phyloP scores from a whole-genome alignment of 2,797 vertebrate species.

The Sebastes trivittatus region DNA sequence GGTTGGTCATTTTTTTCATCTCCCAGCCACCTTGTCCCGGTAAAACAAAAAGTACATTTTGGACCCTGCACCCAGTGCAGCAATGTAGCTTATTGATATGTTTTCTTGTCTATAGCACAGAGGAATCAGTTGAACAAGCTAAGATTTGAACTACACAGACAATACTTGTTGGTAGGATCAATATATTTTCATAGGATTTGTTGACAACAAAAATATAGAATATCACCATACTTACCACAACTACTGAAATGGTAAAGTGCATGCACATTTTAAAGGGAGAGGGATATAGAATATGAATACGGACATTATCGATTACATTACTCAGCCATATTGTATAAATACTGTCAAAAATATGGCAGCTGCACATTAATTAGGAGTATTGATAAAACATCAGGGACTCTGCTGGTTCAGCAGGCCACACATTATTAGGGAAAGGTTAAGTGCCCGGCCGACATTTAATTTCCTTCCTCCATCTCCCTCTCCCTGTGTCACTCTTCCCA shows the following conservation, averaged over 20 bases:
- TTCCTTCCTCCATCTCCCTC: conserved; percentile 53
- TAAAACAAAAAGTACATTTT: background rate
- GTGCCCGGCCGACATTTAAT: conserved; percentile 76
- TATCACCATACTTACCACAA: background rate
- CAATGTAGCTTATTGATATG: background rate
- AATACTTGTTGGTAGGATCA: background rate
- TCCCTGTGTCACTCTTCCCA: conserved; percentile 14
- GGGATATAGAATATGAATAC: conserved; percentile 51
- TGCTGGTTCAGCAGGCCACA: conserved; percentile 81
- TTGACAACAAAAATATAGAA: background rate
- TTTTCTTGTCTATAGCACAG: background rate
- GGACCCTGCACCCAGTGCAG: background rate
- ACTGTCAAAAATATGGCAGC: conserved; percentile 75
- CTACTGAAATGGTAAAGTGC: conserved; percentile 1
- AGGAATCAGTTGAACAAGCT: background rate
- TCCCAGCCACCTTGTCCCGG: background rate
- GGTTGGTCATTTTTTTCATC: background rate
- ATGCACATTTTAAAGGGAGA: conserved; percentile 36
- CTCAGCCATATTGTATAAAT: conserved; percentile 71
- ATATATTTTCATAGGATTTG: background rate
- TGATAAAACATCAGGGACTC: conserved; percentile 76
- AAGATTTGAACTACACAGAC: background rate
- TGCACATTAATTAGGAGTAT: conserved; percentile 80
- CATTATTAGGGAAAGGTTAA: conserved; percentile 83
- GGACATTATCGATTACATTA: conserved; percentile 71